Percentiles rank a stretch among this genome's conserved stretches.
Conservation (phyloP, 2,888 invertebrate genomes). For the Fragum sueziense region DNA sequence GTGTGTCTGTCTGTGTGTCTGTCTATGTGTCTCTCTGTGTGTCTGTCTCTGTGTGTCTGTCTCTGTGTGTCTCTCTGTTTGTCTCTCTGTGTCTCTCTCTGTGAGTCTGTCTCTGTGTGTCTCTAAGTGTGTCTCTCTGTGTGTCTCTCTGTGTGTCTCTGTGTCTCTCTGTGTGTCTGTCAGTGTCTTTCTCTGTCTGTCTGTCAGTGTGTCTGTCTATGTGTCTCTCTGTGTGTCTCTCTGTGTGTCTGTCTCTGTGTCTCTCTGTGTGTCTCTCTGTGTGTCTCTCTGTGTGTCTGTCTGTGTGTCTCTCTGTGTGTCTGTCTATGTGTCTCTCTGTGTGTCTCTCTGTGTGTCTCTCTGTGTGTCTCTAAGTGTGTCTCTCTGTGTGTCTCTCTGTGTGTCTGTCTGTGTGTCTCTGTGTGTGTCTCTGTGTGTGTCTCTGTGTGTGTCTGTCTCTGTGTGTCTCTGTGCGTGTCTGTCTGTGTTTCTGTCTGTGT, state of each 20-base stretch:
- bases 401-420: background rate
- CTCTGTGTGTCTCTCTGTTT: slow-evolving; percentile 1
- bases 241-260: background rate
- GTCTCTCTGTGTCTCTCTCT: slow-evolving; percentile 34
- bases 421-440: too few species aligned
- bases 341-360: background rate
- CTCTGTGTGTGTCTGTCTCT: too few species aligned
- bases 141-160: slow-evolving; percentile 82
- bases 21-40: slow-evolving; percentile 1
- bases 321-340: background rate
- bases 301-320: background rate
- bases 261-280: background rate
- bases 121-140: slow-evolving; percentile 86
- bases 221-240: background rate
- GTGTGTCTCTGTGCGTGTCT: too few species aligned
- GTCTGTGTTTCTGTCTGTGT: too few species aligned
- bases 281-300: background rate
- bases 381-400: background rate
- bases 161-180: background rate
- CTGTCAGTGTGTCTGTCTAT: background rate
- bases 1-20: slow-evolving; percentile 4
- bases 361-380: background rate
- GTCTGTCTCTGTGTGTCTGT: background rate
- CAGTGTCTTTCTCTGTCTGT: background rate
- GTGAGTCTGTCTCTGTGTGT: slow-evolving; percentile 60